Conservation (phyloP, 2,113 vertebrate genomes). For the Platysternon megacephalum region DNA sequence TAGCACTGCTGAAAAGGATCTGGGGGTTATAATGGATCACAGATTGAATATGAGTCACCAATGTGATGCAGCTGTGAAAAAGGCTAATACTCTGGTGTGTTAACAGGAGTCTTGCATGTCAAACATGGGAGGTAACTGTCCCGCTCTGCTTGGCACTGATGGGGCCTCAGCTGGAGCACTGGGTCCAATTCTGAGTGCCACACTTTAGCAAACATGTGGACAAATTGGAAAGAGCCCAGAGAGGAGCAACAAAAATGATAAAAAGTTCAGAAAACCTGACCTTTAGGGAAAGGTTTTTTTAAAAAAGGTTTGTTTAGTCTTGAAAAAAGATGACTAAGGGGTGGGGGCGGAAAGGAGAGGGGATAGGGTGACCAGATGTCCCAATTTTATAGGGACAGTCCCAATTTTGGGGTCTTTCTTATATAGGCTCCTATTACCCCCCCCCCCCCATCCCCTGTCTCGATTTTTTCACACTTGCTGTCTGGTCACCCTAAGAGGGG, state of each 20-base stretch:
- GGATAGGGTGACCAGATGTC: neutral
- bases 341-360: no score
- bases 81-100: neutral
- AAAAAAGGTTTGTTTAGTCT: neutral
- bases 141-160: neutral
- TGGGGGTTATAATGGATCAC: neutral
- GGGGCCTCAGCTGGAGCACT: neutral
- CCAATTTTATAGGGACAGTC: no score
- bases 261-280: neutral
- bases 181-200: neutral
- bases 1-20: neutral
- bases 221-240: neutral
- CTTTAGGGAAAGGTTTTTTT: neutral
- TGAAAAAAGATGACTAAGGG: neutral
- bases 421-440: no score
- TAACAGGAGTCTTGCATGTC: neutral
- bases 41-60: neutral
- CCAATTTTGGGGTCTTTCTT: no score
- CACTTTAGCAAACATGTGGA: neutral
- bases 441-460: no score
- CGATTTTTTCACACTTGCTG: no score
- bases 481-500: no score
- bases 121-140: neutral
- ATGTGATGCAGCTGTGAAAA: neutral
- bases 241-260: neutral